These are phyloP conservation scores for Pocillopora damicornis DNA, from an alignment of 64 coral and sea anemone species.

Conservation along the genomic window DNA sequence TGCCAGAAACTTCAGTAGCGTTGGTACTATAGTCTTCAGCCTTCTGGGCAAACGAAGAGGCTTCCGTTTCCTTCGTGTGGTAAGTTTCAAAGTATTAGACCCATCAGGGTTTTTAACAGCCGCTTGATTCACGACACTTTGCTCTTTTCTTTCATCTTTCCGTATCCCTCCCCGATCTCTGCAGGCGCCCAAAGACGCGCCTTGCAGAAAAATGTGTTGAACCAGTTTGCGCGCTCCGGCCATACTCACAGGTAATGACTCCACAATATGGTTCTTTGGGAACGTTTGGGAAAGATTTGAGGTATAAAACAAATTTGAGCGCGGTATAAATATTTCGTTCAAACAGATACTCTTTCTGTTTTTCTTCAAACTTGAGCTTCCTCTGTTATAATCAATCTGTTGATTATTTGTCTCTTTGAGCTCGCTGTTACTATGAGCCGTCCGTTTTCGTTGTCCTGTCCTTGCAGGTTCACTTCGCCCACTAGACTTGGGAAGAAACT, in stretches of 20 bases:
- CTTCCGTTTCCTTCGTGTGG: not conserved
- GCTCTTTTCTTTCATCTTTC: not conserved
- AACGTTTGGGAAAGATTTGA: constrained; percentile 42
- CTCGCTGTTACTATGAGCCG: not conserved
- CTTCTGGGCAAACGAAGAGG: constrained; percentile 42
- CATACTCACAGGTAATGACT: constrained; percentile 37
- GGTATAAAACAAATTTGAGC: constrained; percentile 43
- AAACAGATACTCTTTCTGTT: not conserved
- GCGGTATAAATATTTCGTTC: not conserved
- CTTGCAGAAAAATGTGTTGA: constrained; percentile 50
- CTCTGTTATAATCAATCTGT: not conserved
- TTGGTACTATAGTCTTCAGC: constrained; percentile 17
- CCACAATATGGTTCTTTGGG: constrained; percentile 57
- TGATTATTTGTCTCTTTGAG: not conserved
- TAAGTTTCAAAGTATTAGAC: not conserved
- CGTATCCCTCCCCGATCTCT: not conserved
- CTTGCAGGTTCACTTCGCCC: no score
- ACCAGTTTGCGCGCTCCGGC: constrained; percentile 41
- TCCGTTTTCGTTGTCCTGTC: not conserved
- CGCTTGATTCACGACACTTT: not conserved
- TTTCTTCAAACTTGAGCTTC: not conserved
- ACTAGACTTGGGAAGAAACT: not conserved
- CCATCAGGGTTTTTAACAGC: not conserved
- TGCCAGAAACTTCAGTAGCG: constrained; percentile 43
- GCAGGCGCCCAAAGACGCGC: not conserved